Evolutionary conservation across 2,888 invertebrate species (phyloP).

Genomic region (Phytoseiulus persimilis): DNA sequence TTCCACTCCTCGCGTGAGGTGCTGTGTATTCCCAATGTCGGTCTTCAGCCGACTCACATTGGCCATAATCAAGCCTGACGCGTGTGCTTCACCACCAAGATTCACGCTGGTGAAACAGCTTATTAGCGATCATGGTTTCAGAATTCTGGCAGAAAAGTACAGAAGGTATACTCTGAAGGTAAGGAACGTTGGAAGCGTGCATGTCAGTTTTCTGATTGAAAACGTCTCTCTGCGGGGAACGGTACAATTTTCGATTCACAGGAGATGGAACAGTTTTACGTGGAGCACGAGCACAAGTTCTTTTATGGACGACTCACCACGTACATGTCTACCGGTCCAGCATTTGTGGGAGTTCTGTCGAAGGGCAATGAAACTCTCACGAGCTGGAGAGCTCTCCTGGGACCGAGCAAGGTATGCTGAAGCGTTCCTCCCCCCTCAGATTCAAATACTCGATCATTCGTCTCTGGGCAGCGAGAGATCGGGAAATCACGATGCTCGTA

Average conservation of each 20-base stretch:
- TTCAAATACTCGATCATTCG: too few relatives aligned
- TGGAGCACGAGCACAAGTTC: constrained; percentile 68
- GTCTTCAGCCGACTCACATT: constrained; percentile 57
- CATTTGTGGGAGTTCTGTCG: constrained; percentile 69
- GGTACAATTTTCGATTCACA: constrained; percentile 55
- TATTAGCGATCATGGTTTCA: constrained; percentile 62
- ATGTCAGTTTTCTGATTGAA: neutral
- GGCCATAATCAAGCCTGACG: constrained; percentile 77
- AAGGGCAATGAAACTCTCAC: constrained; percentile 62
- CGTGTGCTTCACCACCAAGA: constrained; percentile 62
- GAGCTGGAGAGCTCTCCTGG: constrained; percentile 73
- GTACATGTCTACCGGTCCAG: constrained; percentile 78
- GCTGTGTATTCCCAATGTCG: neutral
- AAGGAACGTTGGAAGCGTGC: neutral
- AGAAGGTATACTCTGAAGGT: constrained; percentile 47
- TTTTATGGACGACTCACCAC: constrained; percentile 71
- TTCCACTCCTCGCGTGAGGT: too few relatives aligned
- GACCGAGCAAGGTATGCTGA: constrained; percentile 74
- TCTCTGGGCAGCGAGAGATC: too few relatives aligned
- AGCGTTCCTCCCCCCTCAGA: too few relatives aligned
- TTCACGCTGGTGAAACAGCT: constrained; percentile 60
- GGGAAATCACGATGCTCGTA: neutral
- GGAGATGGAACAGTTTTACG: constrained; percentile 67
- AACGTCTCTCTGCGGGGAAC: neutral
- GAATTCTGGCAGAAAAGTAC: constrained; percentile 63